Base-by-base conservation (phyloP, 2,888 invertebrate genomes). In the Parelbella ahira region DNA sequence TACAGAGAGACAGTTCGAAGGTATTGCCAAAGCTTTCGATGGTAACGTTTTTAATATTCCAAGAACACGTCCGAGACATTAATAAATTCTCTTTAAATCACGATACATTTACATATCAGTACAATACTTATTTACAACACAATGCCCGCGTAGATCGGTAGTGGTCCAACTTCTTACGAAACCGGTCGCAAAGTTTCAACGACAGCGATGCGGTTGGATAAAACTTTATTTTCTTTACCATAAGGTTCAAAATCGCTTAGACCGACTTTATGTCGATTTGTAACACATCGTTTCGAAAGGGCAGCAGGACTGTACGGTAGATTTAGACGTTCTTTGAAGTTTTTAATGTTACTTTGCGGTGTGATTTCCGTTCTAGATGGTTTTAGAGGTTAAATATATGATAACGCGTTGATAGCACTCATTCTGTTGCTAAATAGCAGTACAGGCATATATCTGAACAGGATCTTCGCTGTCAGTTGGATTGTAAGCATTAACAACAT, bases 221-320 rank as follows among this genome's bases (percentile, higher is more conserved):
- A 2, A 4, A 8, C 25, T n/a, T 25, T 25, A 15, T 7, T 10
- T 0, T 3, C 4, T 4, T 3, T 2, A 1, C 0, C 1, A 19
- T 27, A 37, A 9, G 6, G 37, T 27, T 37, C 1, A 37, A 20
- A 27, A 12, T 28, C 4, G 8, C 18, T 15, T 1, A 9, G 15
- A 8, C 15, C 1, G 5, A 7, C 1, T 19, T 20, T 4, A 6
- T 13, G 8, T 37, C n/a, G 10, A 4, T 27, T 37, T 34, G 34
- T 18, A 44, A 37, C 44, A 41, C 28, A 42, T 51, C 53, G 24
- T 39, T 30, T 53, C 39, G 45, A 56, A 58, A 58, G 58, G 56
- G 56, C 56, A 56, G 38, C 47, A 51, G 48, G 54, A 48, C 51
- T 45, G 30, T 44, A 50, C 49, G 54, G 56, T 54, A 54, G 53